A percentile compares a stretch with the other conserved stretches of the same genome.
Evolutionary conservation across 2,113 vertebrate species (phyloP).

Genomic region (Seriola aureovittata): DNA sequence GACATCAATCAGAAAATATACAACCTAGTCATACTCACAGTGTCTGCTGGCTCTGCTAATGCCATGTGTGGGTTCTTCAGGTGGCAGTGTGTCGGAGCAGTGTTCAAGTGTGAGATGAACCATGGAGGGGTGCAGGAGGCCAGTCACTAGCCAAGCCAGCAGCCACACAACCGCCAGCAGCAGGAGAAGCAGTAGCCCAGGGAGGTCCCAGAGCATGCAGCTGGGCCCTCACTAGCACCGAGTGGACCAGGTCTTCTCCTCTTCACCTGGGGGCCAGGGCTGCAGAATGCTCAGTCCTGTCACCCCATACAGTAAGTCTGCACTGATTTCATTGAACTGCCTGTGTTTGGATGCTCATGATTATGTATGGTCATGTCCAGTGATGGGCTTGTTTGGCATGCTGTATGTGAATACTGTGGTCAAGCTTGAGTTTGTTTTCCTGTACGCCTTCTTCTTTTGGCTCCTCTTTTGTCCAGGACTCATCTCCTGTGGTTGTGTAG

Average conservation of each 20-base stretch:
- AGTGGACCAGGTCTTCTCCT: constrained; percentile 74
- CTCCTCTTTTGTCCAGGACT: constrained; percentile 61
- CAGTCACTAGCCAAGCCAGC: constrained; percentile 62
- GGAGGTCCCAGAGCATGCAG: constrained; percentile 67
- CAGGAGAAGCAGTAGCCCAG: constrained; percentile 50
- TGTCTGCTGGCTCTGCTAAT: constrained; percentile 27
- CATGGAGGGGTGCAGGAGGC: constrained; percentile 69
- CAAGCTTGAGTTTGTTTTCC: constrained; percentile 45
- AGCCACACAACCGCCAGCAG: constrained; percentile 40
- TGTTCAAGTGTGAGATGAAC: constrained; percentile 70
- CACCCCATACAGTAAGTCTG: constrained; percentile 81
- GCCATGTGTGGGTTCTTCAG: constrained; percentile 59
- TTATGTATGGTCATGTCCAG: background rate
- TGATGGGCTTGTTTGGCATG: background rate
- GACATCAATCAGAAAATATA: background rate
- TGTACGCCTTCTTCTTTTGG: constrained; percentile 38
- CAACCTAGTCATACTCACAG: background rate
- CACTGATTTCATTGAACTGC: background rate
- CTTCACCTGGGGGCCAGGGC: constrained; percentile 73
- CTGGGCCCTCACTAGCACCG: constrained; percentile 67
- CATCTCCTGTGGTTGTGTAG: constrained; percentile 61
- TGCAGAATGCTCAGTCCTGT: constrained; percentile 85
- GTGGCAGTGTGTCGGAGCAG: constrained; percentile 52
- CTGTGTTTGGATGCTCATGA: background rate
- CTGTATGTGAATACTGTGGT: background rate